Base-by-base conservation (phyloP, 92 coral and sea anemone species). In the Actinostola sp. region DNA sequence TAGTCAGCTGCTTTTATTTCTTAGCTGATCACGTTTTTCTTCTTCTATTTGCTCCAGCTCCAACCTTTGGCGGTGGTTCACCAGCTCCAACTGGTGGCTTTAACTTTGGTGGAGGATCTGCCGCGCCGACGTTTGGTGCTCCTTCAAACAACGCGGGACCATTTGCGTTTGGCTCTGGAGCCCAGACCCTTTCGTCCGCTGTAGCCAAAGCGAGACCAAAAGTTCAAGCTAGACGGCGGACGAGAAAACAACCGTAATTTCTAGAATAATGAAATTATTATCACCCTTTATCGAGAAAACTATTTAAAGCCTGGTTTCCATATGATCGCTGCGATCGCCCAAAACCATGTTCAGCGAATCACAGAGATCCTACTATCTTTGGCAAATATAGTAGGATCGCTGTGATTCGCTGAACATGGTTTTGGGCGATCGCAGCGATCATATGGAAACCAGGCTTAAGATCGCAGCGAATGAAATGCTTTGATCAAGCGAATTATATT, bases 1-100 rank as follows among this genome's bases (percentile, higher is more conserved):
- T 39, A 39, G 7, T 7, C 14, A 7, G 45, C 4, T 57, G 2
- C 33, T 61, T n/a, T 3, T 39, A 4, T 13, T 20, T 63, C 2
- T 33, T 36, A 2, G 9, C 15, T 39, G 24, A 19, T 51, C 29
- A 26, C 3, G 4, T 51, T 51, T 26, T 26, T 19, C 58, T n/a
- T n/a, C n/a, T n/a, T n/a, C 21, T 19, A 1, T 49, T 4, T 27
- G 17, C 27, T 52, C 54, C 31, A 71, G 73, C 48, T 53, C 39
- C 71, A 1, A 23, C 34, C 12, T 69, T 77, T 32, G 72, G 56
- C 45, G 63, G 82, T 3, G 29, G 43, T 23, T n/a, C 85, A 27
- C 59, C 84, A 43, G 69, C 75, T 8, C 80, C 84, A 51, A 63
- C 56, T 32, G 72, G 66, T 33, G 85, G 84, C 3, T 84, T 84